These are phyloP conservation scores for Albula glossodonta DNA, from an alignment of 2,113 vertebrate species.

Conservation along the genomic window DNA sequence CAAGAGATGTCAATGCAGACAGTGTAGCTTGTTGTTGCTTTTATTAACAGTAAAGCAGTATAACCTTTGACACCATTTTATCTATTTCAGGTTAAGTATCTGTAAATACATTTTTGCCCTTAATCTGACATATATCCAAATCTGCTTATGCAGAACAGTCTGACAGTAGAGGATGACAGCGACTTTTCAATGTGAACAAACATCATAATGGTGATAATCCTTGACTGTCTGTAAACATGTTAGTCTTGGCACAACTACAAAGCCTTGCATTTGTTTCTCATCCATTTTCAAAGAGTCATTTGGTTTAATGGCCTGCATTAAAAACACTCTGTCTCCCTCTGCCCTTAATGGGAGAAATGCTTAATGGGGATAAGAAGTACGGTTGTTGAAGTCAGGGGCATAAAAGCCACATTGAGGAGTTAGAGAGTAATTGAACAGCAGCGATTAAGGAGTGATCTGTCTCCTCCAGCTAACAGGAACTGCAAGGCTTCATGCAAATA, in stretches of 20 bases:
- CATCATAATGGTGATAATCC: conserved; percentile 49
- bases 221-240: neutral
- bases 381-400: conserved; percentile 13
- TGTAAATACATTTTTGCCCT: neutral
- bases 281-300: conserved; percentile 58
- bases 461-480: neutral
- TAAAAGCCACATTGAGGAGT: conserved; percentile 19
- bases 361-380: conserved; percentile 17
- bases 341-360: conserved; percentile 7
- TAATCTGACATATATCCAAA: neutral
- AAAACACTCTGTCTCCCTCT: conserved; percentile 16
- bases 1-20: neutral
- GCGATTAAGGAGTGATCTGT: conserved; percentile 25
- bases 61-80: neutral
- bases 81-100: neutral
- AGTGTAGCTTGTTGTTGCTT: neutral
- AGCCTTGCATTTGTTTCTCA: conserved; percentile 56
- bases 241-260: conserved; percentile 41
- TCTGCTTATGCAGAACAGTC: neutral
- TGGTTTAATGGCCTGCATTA: conserved; percentile 54
- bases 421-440: conserved; percentile 22
- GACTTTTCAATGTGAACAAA: conserved; percentile 13
- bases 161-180: neutral
- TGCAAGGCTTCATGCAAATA: neutral
- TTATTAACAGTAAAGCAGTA: neutral